Percentiles rank a stretch among this genome's conserved stretches.
Evolutionary conservation across 2,797 vertebrate genomes (phyloP).

Genomic region (Heterohyrax brucei): DNA sequence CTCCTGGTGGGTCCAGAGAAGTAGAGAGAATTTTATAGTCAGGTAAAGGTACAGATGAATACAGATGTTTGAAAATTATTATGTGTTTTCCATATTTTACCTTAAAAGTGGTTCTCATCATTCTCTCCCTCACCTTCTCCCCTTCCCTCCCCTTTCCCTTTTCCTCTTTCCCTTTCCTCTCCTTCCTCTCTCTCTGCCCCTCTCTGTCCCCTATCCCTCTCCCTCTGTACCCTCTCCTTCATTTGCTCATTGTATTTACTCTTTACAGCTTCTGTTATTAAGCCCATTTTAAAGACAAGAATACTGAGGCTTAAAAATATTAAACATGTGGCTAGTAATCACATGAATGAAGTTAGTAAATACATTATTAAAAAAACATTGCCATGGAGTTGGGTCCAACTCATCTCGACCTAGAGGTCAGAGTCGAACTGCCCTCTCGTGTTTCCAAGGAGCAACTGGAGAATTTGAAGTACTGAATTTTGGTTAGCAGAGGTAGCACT

Average conservation of each 20-base stretch:
- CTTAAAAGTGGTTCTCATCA: not conserved
- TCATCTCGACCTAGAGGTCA: no score
- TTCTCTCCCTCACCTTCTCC: not conserved
- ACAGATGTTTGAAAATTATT: not conserved
- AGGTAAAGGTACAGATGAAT: not conserved
- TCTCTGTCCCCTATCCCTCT: not conserved
- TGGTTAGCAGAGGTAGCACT: no score
- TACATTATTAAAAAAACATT: no score
- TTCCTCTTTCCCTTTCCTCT: no score
- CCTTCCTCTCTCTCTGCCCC: not conserved
- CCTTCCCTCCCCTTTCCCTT: not conserved
- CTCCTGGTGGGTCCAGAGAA: not conserved
- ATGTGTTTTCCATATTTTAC: not conserved
- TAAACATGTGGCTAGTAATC: not conserved
- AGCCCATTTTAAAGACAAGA: not conserved
- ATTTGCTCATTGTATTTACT: not conserved
- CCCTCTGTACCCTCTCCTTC: not conserved
- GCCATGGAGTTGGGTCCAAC: no score
- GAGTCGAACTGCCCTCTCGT: no score
- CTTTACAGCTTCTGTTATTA: not conserved
- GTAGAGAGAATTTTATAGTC: not conserved
- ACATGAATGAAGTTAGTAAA: not conserved
- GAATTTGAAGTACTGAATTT: no score
- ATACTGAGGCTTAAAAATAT: not conserved
- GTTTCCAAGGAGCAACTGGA: no score